These are phyloP conservation scores for Bos indicus DNA, from an alignment of 2,113 vertebrate species.

Conservation along the genomic window DNA sequence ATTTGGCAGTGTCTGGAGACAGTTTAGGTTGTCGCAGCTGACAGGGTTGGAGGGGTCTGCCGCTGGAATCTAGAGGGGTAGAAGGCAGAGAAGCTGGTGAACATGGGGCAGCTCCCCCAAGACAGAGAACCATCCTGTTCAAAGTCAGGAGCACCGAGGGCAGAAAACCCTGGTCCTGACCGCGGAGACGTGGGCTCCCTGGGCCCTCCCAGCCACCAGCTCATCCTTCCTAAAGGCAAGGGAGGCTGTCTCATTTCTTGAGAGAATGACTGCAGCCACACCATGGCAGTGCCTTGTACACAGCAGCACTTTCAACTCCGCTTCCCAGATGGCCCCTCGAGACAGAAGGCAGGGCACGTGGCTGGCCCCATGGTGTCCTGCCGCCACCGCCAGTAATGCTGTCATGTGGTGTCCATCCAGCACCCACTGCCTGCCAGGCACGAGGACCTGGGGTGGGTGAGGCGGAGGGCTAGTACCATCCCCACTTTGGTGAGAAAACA, in stretches of 20 bases:
- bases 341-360: fast-evolving
- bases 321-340: fast-evolving
- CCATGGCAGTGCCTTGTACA: fast-evolving
- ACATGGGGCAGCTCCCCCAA: background rate
- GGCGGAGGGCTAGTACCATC: fast-evolving
- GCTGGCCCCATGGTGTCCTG: background rate
- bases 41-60: background rate
- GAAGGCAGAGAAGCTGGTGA: background rate
- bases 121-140: no score
- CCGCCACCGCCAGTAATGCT: fast-evolving
- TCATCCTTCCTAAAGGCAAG: background rate
- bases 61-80: fast-evolving
- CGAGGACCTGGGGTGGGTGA: fast-evolving
- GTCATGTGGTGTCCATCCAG: fast-evolving
- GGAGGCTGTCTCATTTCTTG: background rate
- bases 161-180: fast-evolving
- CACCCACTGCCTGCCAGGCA: fast-evolving
- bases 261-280: background rate
- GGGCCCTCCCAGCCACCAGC: background rate
- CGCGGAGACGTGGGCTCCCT: fast-evolving
- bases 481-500: no score
- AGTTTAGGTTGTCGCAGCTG: background rate
- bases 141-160: fast-evolving
- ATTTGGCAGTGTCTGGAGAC: background rate
- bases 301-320: no score